Conservation (phyloP, 2,888 invertebrate genomes). For the Metalampra italica region DNA sequence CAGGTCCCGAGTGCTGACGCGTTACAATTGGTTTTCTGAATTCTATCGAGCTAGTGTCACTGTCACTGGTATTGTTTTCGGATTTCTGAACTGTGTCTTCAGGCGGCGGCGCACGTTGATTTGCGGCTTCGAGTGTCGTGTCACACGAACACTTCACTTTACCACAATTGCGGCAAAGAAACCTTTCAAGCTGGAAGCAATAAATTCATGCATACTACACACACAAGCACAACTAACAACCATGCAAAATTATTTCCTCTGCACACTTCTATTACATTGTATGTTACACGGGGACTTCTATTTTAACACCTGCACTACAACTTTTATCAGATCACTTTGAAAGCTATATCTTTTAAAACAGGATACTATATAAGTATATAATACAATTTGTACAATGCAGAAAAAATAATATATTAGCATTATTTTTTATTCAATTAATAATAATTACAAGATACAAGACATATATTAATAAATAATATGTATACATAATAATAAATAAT, state of each 20-base stretch:
- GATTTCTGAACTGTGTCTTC: slow-evolving; percentile 17
- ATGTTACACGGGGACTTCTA: slow-evolving; percentile 6
- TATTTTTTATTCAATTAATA: slow-evolving; percentile 7
- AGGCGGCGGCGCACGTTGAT: slow-evolving; percentile 19
- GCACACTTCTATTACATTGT: slow-evolving; percentile 1
- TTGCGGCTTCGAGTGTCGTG: slow-evolving; percentile 28
- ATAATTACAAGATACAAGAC: slow-evolving; percentile 10
- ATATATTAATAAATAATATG: slow-evolving; percentile 4
- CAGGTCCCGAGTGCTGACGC: slow-evolving; percentile 47
- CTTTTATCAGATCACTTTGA: too few species aligned
- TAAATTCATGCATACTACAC: slow-evolving; percentile 78
- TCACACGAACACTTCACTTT: slow-evolving; percentile 82
- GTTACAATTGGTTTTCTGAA: slow-evolving; percentile 42
- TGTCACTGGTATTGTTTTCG: slow-evolving; percentile 25
- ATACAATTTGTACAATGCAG: slow-evolving; percentile 10
- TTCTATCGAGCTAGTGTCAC: slow-evolving; percentile 39
- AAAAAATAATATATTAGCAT: slow-evolving; percentile 10
- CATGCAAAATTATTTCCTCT: slow-evolving; percentile 46
- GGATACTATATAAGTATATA: slow-evolving; percentile 3
- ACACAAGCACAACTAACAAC: slow-evolving; percentile 43
- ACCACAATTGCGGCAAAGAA: slow-evolving; percentile 85
- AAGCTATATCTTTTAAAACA: too few species aligned
- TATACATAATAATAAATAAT: not conserved
- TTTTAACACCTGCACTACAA: too few species aligned
- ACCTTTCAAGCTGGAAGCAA: slow-evolving; percentile 85